Conservation (phyloP, 2,888 invertebrate genomes). For the Arrhopalites spinosus region DNA sequence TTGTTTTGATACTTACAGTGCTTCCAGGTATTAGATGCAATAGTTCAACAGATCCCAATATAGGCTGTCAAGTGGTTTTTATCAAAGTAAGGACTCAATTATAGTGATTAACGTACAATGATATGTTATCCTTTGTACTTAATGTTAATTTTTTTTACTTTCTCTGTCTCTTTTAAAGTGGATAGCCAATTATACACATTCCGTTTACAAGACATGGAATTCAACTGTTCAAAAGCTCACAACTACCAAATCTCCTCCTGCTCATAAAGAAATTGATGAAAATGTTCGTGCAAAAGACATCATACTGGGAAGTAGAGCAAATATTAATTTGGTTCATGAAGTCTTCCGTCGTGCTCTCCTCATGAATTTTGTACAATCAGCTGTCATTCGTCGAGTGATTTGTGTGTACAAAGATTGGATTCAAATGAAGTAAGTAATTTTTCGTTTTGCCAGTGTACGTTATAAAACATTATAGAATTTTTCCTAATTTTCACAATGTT, state of each 20-base stretch:
- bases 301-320: conserved; percentile 82
- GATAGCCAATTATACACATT: conserved; percentile 83
- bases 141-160: too few species aligned
- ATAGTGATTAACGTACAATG: too few species aligned
- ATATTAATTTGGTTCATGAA: conserved; percentile 93
- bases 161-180: conserved; percentile 65
- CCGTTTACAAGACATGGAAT: conserved; percentile 58
- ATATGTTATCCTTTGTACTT: too few species aligned
- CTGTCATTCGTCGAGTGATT: conserved; percentile 85
- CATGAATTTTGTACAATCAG: conserved; percentile 84
- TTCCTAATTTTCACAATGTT: too few species aligned
- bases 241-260: background rate
- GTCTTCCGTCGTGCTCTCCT: conserved; percentile 91
- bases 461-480: too few species aligned
- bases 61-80: conserved; percentile 75
- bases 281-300: conserved; percentile 68
- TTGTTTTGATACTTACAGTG: conserved; percentile 66
- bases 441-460: conserved; percentile 37
- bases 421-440: too few species aligned
- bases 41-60: conserved; percentile 56
- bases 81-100: conserved; percentile 66
- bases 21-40: conserved; percentile 67
- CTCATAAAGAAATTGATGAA: conserved; percentile 50
- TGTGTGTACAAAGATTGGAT: conserved; percentile 95
- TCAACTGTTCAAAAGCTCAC: background rate